Evolutionary conservation across 2,113 vertebrate genomes (phyloP).

Genomic region (Suncus etruscus): DNA sequence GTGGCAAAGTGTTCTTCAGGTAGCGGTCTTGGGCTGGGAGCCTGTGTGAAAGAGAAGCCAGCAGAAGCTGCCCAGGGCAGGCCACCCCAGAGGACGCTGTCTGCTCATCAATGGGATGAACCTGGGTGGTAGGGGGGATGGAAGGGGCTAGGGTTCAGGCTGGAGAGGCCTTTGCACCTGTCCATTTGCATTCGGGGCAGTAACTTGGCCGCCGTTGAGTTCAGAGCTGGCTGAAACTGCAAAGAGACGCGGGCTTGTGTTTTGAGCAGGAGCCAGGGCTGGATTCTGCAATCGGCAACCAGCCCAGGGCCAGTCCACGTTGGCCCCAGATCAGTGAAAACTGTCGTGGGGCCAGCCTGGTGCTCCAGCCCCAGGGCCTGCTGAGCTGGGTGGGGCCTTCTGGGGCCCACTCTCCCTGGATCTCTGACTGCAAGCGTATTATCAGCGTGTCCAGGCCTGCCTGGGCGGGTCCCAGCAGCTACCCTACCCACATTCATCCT

Average conservation of each 20-base stretch:
- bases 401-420: slow-evolving; percentile 83
- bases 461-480: slow-evolving; percentile 49
- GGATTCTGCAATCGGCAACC: slow-evolving; percentile 87
- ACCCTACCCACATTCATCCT: neutral
- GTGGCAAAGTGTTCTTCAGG: neutral
- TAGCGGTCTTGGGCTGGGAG: neutral
- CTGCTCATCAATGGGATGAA: neutral
- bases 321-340: slow-evolving; percentile 93
- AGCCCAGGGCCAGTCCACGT: slow-evolving; percentile 87
- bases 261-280: slow-evolving; percentile 91
- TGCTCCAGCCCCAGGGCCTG: neutral
- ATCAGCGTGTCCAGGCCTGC: slow-evolving; percentile 81
- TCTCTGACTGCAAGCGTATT: slow-evolving; percentile 81
- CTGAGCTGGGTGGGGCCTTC: slow-evolving; percentile 72
- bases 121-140: neutral
- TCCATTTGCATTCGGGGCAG: slow-evolving; percentile 85
- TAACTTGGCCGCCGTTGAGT: slow-evolving; percentile 78
- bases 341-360: slow-evolving; percentile 88
- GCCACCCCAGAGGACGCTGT: neutral
- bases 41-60: neutral
- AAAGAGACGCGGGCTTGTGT: slow-evolving; percentile 82
- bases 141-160: neutral
- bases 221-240: slow-evolving; percentile 74
- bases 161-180: slow-evolving; percentile 84
- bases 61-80: neutral